Percentiles rank a stretch among this genome's conserved stretches.
These are phyloP conservation scores for Petroica traversi DNA, from an alignment of 2,113 vertebrate species.

Conservation along the genomic window DNA sequence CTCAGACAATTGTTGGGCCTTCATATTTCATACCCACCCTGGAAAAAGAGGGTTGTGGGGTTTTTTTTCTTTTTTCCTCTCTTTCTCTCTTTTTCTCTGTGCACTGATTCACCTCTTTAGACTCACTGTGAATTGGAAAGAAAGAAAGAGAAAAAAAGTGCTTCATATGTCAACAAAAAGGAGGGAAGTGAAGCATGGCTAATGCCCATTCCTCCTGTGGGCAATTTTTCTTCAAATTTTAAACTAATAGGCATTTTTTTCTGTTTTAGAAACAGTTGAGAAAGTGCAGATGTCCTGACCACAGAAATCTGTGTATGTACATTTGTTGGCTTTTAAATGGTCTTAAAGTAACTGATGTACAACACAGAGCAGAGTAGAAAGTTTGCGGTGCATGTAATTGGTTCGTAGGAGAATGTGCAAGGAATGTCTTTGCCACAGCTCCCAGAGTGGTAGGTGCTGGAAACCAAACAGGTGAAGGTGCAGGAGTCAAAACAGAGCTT, in stretches of 20 bases:
- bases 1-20: conserved; percentile 80
- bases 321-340: conserved; percentile 34
- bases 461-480: conserved; percentile 57
- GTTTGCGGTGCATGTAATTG: conserved; percentile 56
- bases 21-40: conserved; percentile 89
- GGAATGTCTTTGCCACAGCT: neutral
- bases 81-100: conserved; percentile 76
- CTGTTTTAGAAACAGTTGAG: conserved; percentile 79
- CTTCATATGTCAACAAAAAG: conserved; percentile 78
- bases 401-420: neutral
- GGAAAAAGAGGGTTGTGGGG: conserved; percentile 74
- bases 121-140: conserved; percentile 81
- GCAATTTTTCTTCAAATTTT: conserved; percentile 83
- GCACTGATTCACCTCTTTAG: conserved; percentile 83
- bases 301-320: conserved; percentile 63
- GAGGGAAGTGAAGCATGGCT: conserved; percentile 80
- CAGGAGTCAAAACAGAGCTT: conserved; percentile 33
- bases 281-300: conserved; percentile 78
- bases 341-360: conserved; percentile 38
- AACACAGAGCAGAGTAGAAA: conserved; percentile 40
- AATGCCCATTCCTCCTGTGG: conserved; percentile 78
- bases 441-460: neutral
- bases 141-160: conserved; percentile 75
- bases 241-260: conserved; percentile 78
- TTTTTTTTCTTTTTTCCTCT: conserved; percentile 8